Base-by-base conservation (phyloP, 2,888 invertebrate species). In the Lacanobia oleracea region DNA sequence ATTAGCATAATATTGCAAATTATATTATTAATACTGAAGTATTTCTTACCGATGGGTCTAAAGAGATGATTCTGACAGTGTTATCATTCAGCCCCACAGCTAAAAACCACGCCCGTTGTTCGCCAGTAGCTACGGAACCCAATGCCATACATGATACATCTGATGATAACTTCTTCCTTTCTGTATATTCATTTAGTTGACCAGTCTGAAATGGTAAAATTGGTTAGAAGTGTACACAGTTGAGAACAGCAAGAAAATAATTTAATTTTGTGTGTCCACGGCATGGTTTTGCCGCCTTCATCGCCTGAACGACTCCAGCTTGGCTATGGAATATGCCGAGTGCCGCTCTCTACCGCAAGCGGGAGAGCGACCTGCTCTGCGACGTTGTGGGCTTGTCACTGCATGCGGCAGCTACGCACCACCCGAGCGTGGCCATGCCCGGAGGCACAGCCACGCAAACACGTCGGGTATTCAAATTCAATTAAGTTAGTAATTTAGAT, bases 81-180 rank as follows among this genome's bases (percentile, higher is more conserved):
- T 98, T 98, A 89, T 99, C 99, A 67, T 98, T 98, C 50, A 99
- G 96, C 2, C 99, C 99, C 45, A 99, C 99, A 75, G 99, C 99
- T 86, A 99, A 96, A 91, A 99, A 99, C 97, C 99, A 98, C 0
- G 98, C 99, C 75, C 99, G 96, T 90, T 99, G 99, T 93, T 99
- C 99, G 8, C 99, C 99, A 2, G 97, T 97, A 0, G 99, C 99
- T 0, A 99, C 99, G 68, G 98, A 98, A 0, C 99, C 99, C 75
- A 99, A 94, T 0, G 99, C 99, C 99, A 99, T 99, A 91, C 99
- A 99, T 84, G 99, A 98, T 0, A 99, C 99, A 93, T 99, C 99
- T 0, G 98, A 98, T 9, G 99, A 98, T 97, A 99, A 98, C 91
- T 99, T 99, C 89, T 99, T 99, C 14, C 99, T 97, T 91, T 99